Percentiles rank a stretch among this genome's conserved stretches.
Conservation (phyloP, 1,140 invertebrate genomes). For the Bombus sylvicola region DNA sequence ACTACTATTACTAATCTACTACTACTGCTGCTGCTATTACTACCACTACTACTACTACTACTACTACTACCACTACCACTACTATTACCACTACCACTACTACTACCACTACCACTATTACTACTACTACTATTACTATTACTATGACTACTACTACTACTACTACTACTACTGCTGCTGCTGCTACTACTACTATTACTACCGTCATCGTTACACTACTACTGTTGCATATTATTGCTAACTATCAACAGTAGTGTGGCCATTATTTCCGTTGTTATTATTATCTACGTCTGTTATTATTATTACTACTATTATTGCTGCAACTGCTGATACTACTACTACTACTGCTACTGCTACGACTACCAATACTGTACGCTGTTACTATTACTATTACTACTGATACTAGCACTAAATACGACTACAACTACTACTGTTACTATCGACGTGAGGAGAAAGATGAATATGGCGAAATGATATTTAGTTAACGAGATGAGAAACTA, state of each 20-base stretch:
- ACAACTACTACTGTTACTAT: conserved; percentile 55
- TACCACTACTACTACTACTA: conserved; percentile 43
- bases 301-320: conserved; percentile 51
- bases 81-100: conserved; percentile 58
- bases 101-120: conserved; percentile 61
- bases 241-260: conserved; percentile 60
- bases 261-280: conserved; percentile 64
- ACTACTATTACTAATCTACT: conserved; percentile 52
- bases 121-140: conserved; percentile 62
- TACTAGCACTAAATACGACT: conserved; percentile 63
- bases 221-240: conserved; percentile 63
- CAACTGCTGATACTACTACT: conserved; percentile 55
- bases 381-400: conserved; percentile 58
- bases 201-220: conserved; percentile 65
- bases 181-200: conserved; percentile 37
- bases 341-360: conserved; percentile 47
- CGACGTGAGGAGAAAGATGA: conserved; percentile 24
- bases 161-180: conserved; percentile 51
- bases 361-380: conserved; percentile 51
- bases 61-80: conserved; percentile 29
- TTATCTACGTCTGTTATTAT: conserved; percentile 52
- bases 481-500: conserved; percentile 56
- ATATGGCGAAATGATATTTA: conserved; percentile 66
- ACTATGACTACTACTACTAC: conserved; percentile 59
- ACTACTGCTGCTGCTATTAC: conserved; percentile 47